Base-by-base conservation (phyloP, 2,888 invertebrate species). In the Cerceris rybyensis region DNA sequence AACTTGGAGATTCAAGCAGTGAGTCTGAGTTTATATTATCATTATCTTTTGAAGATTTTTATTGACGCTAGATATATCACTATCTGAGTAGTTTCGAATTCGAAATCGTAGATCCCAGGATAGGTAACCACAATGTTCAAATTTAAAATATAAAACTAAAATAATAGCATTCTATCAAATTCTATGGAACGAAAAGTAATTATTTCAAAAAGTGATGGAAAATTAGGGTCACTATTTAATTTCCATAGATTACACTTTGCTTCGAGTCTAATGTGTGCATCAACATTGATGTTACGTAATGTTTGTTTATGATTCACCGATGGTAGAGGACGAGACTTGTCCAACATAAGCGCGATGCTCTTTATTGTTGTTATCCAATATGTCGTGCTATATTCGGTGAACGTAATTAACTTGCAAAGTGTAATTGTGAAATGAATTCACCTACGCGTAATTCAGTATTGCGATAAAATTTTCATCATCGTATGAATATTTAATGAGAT, bases 321-420 rank as follows among this genome's bases (percentile, higher is more conserved):
- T 59, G 11, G 28, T 42, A 11, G 41, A 6, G 55, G 54, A 14
- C 16, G 9, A 6, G 28, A 46, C 39, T 41, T 63, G 70, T 42
- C 57, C 42, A 7, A 60, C 74, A 66, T 16, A 42, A 65, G 17
- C 58, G 46, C 14, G 41, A 16, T 46, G 61, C 57, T 72, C 59
- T 76, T 80, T 71, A 67, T 81, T 81, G 79, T 60, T 70, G 60
- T 79, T 79, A 68, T 82, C 58, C 72, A 82, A 79, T 79, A 82
- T 52, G 54, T 28, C 39, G 39, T 52, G 69, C 60, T 81, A 79
- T 70, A 79, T 79, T 65, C 58, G 54, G 57, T 14, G 50, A 43
- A 28, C 13, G 54, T 59, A 78, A 76, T 74, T 70, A 78, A 11
- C 54, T 41, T 7, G 14, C 28, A 49, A 52, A 50, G 52, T 57